Conservation (phyloP, 2,113 vertebrate genomes). For the Dissostichus mawsoni region DNA sequence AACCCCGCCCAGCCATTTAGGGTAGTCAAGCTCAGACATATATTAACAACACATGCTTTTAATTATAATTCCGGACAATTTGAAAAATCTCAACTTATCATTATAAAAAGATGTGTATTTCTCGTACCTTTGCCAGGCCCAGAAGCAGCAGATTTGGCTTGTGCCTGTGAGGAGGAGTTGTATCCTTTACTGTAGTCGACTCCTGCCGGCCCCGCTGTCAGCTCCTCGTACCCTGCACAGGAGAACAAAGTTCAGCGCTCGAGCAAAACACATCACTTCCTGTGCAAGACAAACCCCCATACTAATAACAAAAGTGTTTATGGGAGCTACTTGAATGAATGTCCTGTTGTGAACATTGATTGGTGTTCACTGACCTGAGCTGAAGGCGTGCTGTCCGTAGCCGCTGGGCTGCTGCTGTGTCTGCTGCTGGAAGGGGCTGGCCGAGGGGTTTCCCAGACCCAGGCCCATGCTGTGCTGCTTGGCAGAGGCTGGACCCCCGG, state of each 20-base stretch:
- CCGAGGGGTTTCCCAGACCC: constrained; percentile 86
- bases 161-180: constrained; percentile 92
- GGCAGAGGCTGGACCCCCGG: constrained; percentile 87
- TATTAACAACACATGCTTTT: no score
- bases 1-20: no score
- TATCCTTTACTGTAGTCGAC: constrained; percentile 97
- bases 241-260: not conserved
- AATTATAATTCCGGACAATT: no score
- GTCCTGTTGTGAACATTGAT: not conserved
- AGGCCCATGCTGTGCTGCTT: constrained; percentile 94
- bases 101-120: no score
- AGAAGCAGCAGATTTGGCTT: constrained; percentile 92
- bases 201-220: constrained; percentile 90
- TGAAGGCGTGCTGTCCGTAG: constrained; percentile 93
- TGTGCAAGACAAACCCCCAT: not conserved
- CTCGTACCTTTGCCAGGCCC: constrained; percentile 94
- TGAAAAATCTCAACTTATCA: no score
- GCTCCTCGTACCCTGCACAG: constrained; percentile 92
- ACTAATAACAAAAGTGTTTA: no score
- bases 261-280: not conserved
- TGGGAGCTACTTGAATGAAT: not conserved
- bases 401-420: constrained; percentile 87
- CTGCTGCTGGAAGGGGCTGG: constrained; percentile 92
- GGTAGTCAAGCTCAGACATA: no score
- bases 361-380: constrained; percentile 84